Base-by-base conservation (phyloP, 2,113 vertebrate species). In the Gymnobelideus leadbeateri region DNA sequence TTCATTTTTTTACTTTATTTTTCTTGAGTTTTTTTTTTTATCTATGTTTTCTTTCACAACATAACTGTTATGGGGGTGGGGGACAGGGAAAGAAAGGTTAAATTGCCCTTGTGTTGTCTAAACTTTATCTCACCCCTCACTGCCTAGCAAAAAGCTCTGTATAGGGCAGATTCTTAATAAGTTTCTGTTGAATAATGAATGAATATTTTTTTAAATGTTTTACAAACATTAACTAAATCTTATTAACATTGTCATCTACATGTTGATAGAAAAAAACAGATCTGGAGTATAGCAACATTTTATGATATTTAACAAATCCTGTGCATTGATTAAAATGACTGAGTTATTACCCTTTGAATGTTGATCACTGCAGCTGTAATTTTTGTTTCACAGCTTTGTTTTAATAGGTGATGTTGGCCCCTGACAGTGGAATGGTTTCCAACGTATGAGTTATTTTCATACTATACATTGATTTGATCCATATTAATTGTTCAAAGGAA, bases 311-410 rank as follows among this genome's bases (percentile, higher is more conserved):
- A 94, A 97, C 89, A 91, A 55, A 93, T 97, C 3, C 96, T 95
- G 97, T 95, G 97, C 90, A 98, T 98, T 98, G 97, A 98, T 25
- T 23, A 97, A 96, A 93, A 96, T 97, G 96, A 97, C 97, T 98
- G 98, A 97, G 95, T 98, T 98, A 97, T 95, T 96, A 96, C 68
- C n/a, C 77, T 96, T 96, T 98, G 97, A 98, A 97, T 98, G 94
- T 97, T 97, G 96, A 95, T 96, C 96, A 94, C 90, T 25, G 93
- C 77, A 93, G 92, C 96, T 91, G 96, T 96, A 97, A 96, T 96
- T 94, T 52, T 96, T 91, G 97, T 98, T 98, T 97, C 4, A 1
- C 96, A 97, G 95, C 91, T 94, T 90, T 90, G 37, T 95, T 97
- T 95, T 96, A 95, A 95, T 98, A 92, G 95, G 95, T 95, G 89